A percentile compares a stretch with the other conserved stretches of the same genome.
phyloP scores from a whole-genome alignment of 37 sponge, comb jelly and placozoan genomes.

The Dysidea cf. avara region DNA sequence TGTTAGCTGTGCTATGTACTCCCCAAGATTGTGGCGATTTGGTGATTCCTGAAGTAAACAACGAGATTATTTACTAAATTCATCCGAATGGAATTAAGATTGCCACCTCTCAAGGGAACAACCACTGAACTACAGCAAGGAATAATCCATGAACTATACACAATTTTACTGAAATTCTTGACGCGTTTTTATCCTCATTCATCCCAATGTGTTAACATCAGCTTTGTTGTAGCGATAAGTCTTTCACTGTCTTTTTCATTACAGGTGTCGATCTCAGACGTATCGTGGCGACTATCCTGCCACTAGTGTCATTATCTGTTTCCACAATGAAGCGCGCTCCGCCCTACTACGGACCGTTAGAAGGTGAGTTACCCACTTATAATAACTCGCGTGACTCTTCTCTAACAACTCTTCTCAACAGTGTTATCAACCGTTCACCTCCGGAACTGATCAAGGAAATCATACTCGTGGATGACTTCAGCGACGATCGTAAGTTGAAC shows the following conservation, averaged over 20 bases:
- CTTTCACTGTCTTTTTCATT: too few species aligned
- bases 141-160: neutral
- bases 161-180: neutral
- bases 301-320: slow-evolving; percentile 88
- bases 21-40: too few species aligned
- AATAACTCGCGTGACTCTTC: neutral
- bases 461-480: slow-evolving; percentile 94
- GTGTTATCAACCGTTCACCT: slow-evolving; percentile 87
- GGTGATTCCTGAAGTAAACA: too few species aligned
- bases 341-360: slow-evolving; percentile 85
- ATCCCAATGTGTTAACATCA: too few species aligned
- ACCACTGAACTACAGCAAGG: too few species aligned
- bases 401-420: slow-evolving; percentile 7
- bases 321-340: slow-evolving; percentile 96
- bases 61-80: too few species aligned
- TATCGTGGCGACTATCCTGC: slow-evolving; percentile 70
- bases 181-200: neutral
- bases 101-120: too few species aligned
- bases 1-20: too few species aligned
- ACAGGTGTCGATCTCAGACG: slow-evolving; percentile 40
- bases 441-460: slow-evolving; percentile 85
- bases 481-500: slow-evolving; percentile 81
- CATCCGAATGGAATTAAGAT: too few species aligned
- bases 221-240: too few species aligned
- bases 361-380: slow-evolving; percentile 40